phyloP scores from a whole-genome alignment of 1,140 invertebrate genomes.

The Zaprionus vittiger region DNA sequence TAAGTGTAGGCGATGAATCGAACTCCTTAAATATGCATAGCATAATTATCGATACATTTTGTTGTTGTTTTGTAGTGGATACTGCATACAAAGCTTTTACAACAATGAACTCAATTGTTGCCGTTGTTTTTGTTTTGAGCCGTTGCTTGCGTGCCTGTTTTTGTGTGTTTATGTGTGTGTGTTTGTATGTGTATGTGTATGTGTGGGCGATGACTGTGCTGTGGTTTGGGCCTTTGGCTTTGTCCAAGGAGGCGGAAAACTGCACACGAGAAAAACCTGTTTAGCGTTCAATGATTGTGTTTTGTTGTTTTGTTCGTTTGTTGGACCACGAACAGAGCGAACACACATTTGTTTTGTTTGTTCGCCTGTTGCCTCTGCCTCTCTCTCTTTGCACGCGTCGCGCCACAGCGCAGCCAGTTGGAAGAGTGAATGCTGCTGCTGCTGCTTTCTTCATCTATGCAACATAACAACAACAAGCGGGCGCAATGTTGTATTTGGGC shows the following conservation, averaged over 20 bases:
- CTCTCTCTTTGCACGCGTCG: constrained; percentile 12
- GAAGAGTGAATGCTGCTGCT: constrained; percentile 49
- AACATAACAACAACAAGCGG: constrained; percentile 35
- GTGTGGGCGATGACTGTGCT: constrained; percentile 45
- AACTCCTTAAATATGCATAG: constrained; percentile 18
- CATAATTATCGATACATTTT: constrained; percentile 36
- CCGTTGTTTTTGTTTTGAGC: constrained; percentile 29
- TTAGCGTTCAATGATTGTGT: constrained; percentile 78
- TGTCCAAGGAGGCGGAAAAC: constrained; percentile 76
- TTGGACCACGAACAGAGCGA: constrained; percentile 30
- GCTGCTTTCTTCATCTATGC: constrained; percentile 63
- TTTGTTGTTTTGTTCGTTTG: constrained; percentile 42
- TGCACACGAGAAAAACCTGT: constrained; percentile 81
- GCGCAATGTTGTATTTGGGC: constrained; percentile 53
- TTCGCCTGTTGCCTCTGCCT: neutral
- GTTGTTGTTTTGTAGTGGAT: neutral
- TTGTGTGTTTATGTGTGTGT: neutral
- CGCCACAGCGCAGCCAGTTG: constrained; percentile 25
- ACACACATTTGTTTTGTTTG: constrained; percentile 55
- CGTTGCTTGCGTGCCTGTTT: constrained; percentile 6
- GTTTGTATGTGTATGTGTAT: constrained; percentile 16
- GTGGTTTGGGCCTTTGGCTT: constrained; percentile 41
- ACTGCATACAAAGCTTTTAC: constrained; percentile 12
- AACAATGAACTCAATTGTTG: constrained; percentile 44
- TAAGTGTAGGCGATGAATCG: neutral